phyloP scores from a whole-genome alignment of 1,140 invertebrate species.

The Scylla paramamosain region DNA sequence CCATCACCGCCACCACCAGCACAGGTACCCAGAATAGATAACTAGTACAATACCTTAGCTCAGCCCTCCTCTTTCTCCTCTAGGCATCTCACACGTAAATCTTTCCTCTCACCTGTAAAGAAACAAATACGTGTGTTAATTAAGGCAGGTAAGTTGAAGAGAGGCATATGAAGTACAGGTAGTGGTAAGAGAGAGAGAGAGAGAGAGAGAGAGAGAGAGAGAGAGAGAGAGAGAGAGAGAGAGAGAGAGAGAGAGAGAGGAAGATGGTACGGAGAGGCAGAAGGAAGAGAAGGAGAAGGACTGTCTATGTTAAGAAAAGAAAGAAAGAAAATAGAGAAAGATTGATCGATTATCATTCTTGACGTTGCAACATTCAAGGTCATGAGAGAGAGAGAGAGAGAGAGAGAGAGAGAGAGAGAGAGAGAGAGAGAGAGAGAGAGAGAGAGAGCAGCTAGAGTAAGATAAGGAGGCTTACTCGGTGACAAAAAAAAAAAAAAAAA shows the following conservation, averaged over 20 bases:
- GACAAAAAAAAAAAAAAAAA: not conserved
- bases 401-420: not conserved
- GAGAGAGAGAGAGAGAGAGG: not conserved
- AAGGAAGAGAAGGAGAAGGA: not conserved
- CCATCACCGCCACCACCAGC: too few relatives aligned
- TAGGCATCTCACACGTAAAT: not conserved
- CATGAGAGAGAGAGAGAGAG: not conserved
- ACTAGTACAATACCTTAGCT: not conserved
- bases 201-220: too few relatives aligned
- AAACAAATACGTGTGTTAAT: not conserved
- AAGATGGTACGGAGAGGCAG: not conserved
- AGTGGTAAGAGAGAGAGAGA: not conserved
- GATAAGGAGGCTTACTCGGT: not conserved
- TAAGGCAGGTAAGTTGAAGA: not conserved
- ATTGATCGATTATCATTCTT: not conserved
- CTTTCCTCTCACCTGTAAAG: not conserved
- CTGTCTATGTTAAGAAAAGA: not conserved
- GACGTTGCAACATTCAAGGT: not conserved
- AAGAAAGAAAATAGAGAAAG: not conserved
- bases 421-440: conserved; percentile 41
- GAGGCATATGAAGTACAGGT: not conserved
- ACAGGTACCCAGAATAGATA: too few relatives aligned
- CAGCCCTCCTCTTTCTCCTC: not conserved
- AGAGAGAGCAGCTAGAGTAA: not conserved
- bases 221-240: not conserved